Base-by-base conservation (phyloP, 1,140 invertebrate species). In the Drosophila azteca region DNA sequence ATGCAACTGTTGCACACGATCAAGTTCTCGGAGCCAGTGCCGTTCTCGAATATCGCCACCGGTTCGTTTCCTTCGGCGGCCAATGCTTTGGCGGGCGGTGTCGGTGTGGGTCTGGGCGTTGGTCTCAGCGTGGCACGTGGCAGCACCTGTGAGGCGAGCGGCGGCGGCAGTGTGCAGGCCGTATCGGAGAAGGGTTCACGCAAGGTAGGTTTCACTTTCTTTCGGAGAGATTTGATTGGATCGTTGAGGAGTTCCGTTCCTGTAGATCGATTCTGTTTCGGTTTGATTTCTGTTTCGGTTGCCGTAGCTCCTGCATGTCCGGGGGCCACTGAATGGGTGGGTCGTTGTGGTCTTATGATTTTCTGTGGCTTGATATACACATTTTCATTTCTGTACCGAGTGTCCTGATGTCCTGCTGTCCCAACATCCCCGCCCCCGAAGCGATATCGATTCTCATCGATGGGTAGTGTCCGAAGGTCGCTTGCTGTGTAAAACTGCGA, bases 11-110 rank as follows among this genome's bases (percentile, higher is more conserved):
- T 98, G 50, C 97, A 97, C 92, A 96, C 96, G 15, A 97, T 98
- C 79, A 97, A 97, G 91, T 98, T 97, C 92, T 97, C 96, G 65
- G 96, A 97, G 77, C 97, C 97, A 90, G 96, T 97, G 50, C 97
- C 97, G 1, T 98, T 98, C 92, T 96, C 96, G 54, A 97, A 98
- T 92, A 97, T 98, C 93, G 95, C 96, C 54, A 94, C 95, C 39
- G 91, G 90, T 7, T 91, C 91, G 24, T 91, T 92, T 59, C 92
- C 92, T 3, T 84, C 89, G 31, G 64, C 91, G 35, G 89, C 77
- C 26, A 82, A 76, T 15, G 84, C 80, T 1, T 35, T 85, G 4
- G 81, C 63, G 7, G 80, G 72, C 35, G 90, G 75, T 3, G 53
- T 54, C 9, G 62, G 49, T 57, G 35, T 39, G 35, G 35, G 35